A percentile compares a stretch with the other conserved stretches of the same genome.
Conservation (phyloP, 2,888 invertebrate species). For the Pandemis corylana region DNA sequence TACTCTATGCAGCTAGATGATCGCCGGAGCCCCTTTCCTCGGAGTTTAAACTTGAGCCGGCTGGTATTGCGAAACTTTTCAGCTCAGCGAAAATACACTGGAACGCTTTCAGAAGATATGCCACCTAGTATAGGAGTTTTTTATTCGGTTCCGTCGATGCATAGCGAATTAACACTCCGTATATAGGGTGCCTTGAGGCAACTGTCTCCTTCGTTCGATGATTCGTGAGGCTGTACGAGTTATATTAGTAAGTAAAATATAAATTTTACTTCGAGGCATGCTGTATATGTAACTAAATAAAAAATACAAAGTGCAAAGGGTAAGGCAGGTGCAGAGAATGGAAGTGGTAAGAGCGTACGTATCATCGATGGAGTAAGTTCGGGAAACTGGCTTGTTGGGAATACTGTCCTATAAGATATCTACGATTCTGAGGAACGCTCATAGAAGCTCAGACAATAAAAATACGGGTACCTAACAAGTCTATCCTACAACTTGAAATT, state of each 20-base stretch:
- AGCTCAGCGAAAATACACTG: slow-evolving; percentile 82
- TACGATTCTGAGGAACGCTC: too few relatives aligned
- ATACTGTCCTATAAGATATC: too few relatives aligned
- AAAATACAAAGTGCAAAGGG: too few relatives aligned
- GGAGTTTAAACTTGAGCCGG: slow-evolving; percentile 75
- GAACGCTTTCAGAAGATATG: slow-evolving; percentile 81
- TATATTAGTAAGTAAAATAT: too few relatives aligned
- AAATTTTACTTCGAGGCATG: too few relatives aligned
- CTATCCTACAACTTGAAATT: not conserved
- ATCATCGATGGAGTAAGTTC: too few relatives aligned
- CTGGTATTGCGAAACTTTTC: slow-evolving; percentile 82
- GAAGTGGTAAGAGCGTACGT: too few relatives aligned
- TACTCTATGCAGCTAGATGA: slow-evolving; percentile 62
- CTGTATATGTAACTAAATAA: too few relatives aligned
- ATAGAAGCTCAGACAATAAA: too few relatives aligned
- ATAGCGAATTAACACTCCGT: slow-evolving; percentile 18
- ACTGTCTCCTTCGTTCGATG: not conserved
- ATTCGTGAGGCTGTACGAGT: not conserved
- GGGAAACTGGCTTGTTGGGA: too few relatives aligned
- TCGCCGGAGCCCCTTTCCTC: slow-evolving; percentile 66
- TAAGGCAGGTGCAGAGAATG: too few relatives aligned
- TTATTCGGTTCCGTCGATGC: slow-evolving; percentile 51
- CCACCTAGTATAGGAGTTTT: slow-evolving; percentile 61
- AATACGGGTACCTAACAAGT: not conserved
- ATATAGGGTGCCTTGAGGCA: not conserved